Evolutionary conservation across 1,140 invertebrate species (phyloP).

Genomic region (Lithobius niger): DNA sequence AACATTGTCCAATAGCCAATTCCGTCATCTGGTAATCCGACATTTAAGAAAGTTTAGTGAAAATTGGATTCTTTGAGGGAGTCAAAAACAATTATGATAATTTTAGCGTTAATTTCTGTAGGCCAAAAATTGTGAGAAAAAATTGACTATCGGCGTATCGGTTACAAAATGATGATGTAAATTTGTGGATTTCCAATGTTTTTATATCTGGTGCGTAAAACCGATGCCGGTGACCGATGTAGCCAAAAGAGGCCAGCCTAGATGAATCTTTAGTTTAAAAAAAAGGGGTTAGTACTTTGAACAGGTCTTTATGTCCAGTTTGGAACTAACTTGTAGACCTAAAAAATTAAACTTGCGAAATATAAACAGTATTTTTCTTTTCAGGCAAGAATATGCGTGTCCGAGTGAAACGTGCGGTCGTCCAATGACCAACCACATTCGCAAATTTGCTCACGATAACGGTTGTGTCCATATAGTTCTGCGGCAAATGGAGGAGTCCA

Average conservation of each 20-base stretch:
- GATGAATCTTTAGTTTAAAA: background rate
- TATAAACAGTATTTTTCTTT: background rate
- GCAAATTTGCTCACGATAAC: conserved; percentile 64
- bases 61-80: no score
- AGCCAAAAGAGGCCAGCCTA: background rate
- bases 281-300: background rate
- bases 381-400: conserved; percentile 52
- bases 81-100: no score
- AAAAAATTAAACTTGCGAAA: background rate
- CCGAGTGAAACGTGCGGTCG: conserved; percentile 62
- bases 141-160: no score
- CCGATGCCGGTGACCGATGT: background rate
- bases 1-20: no score
- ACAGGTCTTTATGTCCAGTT: background rate
- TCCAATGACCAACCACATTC: conserved; percentile 75
- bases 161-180: no score
- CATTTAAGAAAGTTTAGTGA: no score
- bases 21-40: no score
- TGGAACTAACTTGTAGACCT: background rate
- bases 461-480: conserved; percentile 56
- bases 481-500: conserved; percentile 34
- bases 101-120: no score
- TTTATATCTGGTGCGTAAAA: background rate
- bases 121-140: no score
- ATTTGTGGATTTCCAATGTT: background rate